Evolutionary conservation across 2,797 vertebrate genomes (phyloP), one percentile per base, ranked within the genome.

Genomic region (Bryconaethiops microstoma): DNA sequence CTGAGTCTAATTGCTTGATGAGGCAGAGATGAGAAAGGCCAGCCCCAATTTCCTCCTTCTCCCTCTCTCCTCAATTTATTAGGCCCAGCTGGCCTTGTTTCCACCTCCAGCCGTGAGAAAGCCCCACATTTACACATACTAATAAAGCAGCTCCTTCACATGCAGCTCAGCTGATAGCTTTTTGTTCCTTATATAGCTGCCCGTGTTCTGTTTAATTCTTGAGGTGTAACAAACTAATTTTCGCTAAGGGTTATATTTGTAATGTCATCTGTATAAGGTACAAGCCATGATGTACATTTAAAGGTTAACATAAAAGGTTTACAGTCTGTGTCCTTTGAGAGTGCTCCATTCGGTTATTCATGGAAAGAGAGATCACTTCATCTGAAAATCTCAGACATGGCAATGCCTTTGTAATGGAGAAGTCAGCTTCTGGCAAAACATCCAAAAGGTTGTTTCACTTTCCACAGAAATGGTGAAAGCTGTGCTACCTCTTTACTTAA

Each of bases 31-130:
- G 55, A 55, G 29, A 16, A 23, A 52, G 5, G 9, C 62, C 48
- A 14, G 2, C 12, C 67, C 6, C 59, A 7, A 19, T 35, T 16
- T 21, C 54, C 29, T 17, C 14, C 42, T 23, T 65, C 40, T 3
- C 45, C 48, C n/a, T 52, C 19, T 25, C 40, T 40, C 14, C 64
- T 40, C 45, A 45, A 60, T 21, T 60, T 39, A 50, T 68, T 40
- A 40, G 16, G n/a, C 62, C 29, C 59, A 72, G 62, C 39, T 79
- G 40, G 50, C 10, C 13, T 35, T 17, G 21, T 80, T 64, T 78
- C 55, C 25, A 70, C 69, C 65, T 72, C 59, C 23, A 78, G 78
- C 48, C 35, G 65, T 67, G 52, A 60, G 72, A 48, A 42, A 70
- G 19, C 21, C 54, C 50, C 55, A 80, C 59, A 62, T 69, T 42